These are phyloP conservation scores for Pogonocherus hispidulus DNA, from an alignment of 2,888 invertebrate species.

Conservation along the genomic window DNA sequence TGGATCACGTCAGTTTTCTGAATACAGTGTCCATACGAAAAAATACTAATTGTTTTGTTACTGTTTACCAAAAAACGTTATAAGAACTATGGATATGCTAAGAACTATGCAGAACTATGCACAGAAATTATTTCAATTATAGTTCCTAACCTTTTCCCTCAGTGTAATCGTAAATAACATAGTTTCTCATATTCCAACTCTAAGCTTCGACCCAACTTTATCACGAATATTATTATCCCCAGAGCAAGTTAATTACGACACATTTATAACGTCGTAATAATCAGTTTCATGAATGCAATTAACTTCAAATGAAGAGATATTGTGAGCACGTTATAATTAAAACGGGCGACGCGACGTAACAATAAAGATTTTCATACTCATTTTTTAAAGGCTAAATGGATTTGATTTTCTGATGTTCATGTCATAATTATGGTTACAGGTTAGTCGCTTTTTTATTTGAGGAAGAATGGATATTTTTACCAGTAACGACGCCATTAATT, in stretches of 20 bases:
- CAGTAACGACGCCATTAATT: not conserved
- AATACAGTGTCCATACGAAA: too few species aligned
- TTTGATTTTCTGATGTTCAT: not conserved
- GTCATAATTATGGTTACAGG: not conserved
- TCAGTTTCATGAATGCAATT: constrained; percentile 4
- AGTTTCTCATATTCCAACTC: not conserved
- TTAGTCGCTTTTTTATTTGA: not conserved
- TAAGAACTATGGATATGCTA: too few species aligned
- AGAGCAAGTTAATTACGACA: not conserved
- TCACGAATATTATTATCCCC: not conserved
- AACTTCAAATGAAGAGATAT: not conserved
- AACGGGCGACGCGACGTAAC: not conserved
- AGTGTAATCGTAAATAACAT: too few species aligned
- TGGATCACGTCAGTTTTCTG: too few species aligned
- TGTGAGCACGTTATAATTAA: not conserved
- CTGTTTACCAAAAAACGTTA: too few species aligned
- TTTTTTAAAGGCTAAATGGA: not conserved
- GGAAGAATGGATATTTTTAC: not conserved
- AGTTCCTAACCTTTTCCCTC: too few species aligned
- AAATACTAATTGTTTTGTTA: too few species aligned
- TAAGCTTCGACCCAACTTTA: not conserved
- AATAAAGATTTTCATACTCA: not conserved
- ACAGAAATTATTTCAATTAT: too few species aligned
- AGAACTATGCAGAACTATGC: too few species aligned
- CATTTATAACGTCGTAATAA: constrained; percentile 1